These are phyloP conservation scores for Hipparchia sbordonii DNA, from an alignment of 2,888 invertebrate species.

Conservation along the genomic window DNA sequence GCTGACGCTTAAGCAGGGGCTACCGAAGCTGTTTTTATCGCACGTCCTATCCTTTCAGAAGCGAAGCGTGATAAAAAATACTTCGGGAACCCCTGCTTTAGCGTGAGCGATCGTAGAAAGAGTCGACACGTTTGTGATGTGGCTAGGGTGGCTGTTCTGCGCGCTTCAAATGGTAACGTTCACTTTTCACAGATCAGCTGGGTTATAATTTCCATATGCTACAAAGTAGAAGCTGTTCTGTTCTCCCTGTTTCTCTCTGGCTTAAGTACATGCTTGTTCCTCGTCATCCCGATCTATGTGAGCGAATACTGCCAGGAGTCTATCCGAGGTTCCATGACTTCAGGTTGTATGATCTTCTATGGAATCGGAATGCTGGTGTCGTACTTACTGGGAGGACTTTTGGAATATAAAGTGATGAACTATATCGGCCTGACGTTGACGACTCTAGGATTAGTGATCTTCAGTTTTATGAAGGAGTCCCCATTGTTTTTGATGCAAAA, in stretches of 20 bases:
- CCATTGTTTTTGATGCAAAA: conserved; percentile 61
- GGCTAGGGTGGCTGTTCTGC: neutral
- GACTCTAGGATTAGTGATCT: conserved; percentile 45
- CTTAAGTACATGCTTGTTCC: conserved; percentile 51
- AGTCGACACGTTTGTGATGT: no score
- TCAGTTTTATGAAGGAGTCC: conserved; percentile 58
- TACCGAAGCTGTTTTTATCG: no score
- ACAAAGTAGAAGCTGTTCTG: conserved; percentile 57
- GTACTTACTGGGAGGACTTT: conserved; percentile 59
- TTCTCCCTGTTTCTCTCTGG: conserved; percentile 60
- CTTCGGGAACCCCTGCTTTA: neutral
- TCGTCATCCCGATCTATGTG: conserved; percentile 58
- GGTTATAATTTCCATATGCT: conserved; percentile 51
- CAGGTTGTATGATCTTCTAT: conserved; percentile 57
- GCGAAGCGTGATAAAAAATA: no score
- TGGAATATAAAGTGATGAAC: conserved; percentile 56
- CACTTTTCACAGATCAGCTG: conserved; percentile 55
- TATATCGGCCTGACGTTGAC: conserved; percentile 54
- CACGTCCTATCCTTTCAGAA: no score
- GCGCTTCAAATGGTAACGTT: neutral
- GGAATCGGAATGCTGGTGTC: conserved; percentile 62
- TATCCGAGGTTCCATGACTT: conserved; percentile 62
- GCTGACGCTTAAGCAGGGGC: no score
- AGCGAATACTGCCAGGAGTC: conserved; percentile 66
- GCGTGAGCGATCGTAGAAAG: no score